Evolutionary conservation across 1,140 invertebrate species (phyloP), one percentile per base, ranked within the genome.

Genomic region (Ceratosolen solmsi): DNA sequence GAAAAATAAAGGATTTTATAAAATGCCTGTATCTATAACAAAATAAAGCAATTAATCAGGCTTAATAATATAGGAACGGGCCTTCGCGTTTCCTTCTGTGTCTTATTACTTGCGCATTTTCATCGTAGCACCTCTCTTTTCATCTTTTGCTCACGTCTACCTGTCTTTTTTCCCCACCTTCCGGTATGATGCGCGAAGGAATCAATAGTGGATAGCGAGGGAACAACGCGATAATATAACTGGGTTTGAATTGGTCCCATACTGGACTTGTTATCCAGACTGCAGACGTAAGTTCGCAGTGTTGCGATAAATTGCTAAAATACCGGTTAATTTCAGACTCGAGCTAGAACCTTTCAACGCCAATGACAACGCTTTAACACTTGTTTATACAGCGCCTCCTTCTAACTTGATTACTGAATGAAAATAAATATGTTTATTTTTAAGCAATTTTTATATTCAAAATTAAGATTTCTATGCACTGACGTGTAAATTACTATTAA

Each of bases 171-270:
- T 68, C 30, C 65, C 5, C 36, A 30, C 56, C 3, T 54, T 70
- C n/a, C 27, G 22, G 30, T 38, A 33, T 60, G 78, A 58, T 38
- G 30, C 25, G 68, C 68, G 65, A 36, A 38, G 22, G 51, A 46
- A 79, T 79, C 56, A 82, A 82, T 82, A 73, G 71, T 30, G 54
- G 46, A 30, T 58, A 51, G 46, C 56, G n/a, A n/a, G n/a, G n/a
- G n/a, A n/a, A 65, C 38, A 17, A 76, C 56, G 56, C 56, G 74
- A 20, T 63, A 63, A 56, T 63, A 38, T n/a, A 78, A 58, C 68
- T 78, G 60, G 58, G 22, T 17, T 51, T 13, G 60, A 41, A 78
- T 78, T 78, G 60, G 30, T 17, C 49, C n/a, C 7, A n/a, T n/a
- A 56, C 20, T 56, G 20, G 56, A 27, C n/a, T 60, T 13, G 51